Base-by-base conservation (phyloP, 2,888 invertebrate species). In the Seira ritae region DNA sequence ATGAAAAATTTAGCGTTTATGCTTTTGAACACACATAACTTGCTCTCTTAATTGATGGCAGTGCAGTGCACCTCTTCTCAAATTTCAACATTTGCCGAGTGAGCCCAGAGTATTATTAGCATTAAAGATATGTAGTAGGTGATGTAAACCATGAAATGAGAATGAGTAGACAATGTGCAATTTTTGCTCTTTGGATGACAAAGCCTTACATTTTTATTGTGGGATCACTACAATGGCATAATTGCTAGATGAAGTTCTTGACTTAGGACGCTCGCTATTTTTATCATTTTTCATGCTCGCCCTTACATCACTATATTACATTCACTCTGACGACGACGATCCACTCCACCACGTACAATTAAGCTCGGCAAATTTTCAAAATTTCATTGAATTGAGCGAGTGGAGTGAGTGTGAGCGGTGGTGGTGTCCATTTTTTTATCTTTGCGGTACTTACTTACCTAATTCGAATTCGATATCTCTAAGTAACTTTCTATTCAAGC, bases 1-100 rank as follows among this genome's bases (percentile, higher is more conserved):
- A 81, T 81, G 81, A 81, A 76, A 76, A 81, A 81, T 76, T 76
- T 37, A 66, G 37, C 60, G 50, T 80, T 62, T 74, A 66, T 46
- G 66, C 71, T 76, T 67, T 19, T 67, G 76, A 81, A 68, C 81
- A 76, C 81, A 76, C 60, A 75, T n/a, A 62, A 22, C 55, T 75
- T 72, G 37, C 55, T 65, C 62, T 69, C 24, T 67, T 81, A 81
- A 76, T 81, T 81, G 75, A 81, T 72, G 76, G 68, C 60, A 69
- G 37, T 70, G 62, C 62, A 62, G 68, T 67, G 68, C 76, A 66
- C 68, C 69, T 68, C 76, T 17, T 66, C 66, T 66, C 23, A 31
- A 50, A 50, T n/a, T 50, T 50, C 50, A n/a, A 50, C 50, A 12
- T 50, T n/a, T n/a, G 12, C 50, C 12, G 12, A 42, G 42, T 8